phyloP scores from a whole-genome alignment of 1,140 invertebrate genomes.

The Drosophila fuyamai region DNA sequence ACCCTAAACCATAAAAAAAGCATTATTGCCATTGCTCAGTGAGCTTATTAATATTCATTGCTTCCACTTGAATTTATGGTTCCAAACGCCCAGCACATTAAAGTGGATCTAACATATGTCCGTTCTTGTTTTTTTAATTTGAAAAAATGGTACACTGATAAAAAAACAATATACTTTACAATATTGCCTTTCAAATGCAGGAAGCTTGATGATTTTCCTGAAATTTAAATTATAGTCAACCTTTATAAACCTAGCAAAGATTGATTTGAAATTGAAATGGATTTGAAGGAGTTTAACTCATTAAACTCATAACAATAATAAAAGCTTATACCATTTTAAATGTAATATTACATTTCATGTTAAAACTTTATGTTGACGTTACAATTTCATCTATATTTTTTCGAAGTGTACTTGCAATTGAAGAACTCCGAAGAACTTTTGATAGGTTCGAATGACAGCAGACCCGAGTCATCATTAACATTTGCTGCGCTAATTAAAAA shows the following conservation, averaged over 20 bases:
- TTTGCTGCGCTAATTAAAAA: conserved; percentile 70
- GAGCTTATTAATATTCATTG: conserved; percentile 79
- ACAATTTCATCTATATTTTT: not conserved
- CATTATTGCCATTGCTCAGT: conserved; percentile 74
- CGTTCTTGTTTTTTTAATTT: conserved; percentile 53
- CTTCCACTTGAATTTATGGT: conserved; percentile 72
- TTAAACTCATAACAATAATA: too few species aligned
- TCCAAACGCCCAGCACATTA: conserved; percentile 50
- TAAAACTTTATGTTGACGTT: too few species aligned
- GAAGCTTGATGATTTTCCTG: not conserved
- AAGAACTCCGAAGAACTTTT: conserved; percentile 20
- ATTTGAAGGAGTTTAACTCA: too few species aligned
- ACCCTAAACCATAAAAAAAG: conserved; percentile 24
- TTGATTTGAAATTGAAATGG: too few species aligned
- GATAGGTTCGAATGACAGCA: conserved; percentile 38
- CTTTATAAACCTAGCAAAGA: too few species aligned
- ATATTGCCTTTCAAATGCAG: too few species aligned
- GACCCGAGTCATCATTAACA: conserved; percentile 42
- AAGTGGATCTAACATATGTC: conserved; percentile 69
- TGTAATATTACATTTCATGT: too few species aligned
- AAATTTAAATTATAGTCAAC: not conserved
- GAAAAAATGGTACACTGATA: conserved; percentile 17
- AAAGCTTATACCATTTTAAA: too few species aligned
- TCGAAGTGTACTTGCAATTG: conserved; percentile 20
- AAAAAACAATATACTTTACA: not conserved